A percentile compares a stretch with the other conserved stretches of the same genome.
Evolutionary conservation across 2,113 vertebrate species (phyloP).

Genomic region (Micronisus gabar): DNA sequence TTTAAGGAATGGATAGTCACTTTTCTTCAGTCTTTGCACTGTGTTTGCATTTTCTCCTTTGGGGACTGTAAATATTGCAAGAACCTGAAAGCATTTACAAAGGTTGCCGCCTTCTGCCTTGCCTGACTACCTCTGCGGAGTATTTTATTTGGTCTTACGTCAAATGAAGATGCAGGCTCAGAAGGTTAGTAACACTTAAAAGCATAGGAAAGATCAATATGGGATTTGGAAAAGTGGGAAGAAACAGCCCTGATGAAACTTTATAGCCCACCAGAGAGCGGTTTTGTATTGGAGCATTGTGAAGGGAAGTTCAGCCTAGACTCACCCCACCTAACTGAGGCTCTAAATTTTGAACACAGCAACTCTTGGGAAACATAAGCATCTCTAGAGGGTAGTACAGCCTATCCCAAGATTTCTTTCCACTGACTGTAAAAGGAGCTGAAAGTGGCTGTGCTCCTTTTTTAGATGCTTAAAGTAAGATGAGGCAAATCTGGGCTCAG

Average conservation of each 20-base stretch:
- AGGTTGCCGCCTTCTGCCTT: neutral
- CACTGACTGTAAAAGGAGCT: neutral
- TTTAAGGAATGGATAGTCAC: neutral
- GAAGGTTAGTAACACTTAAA: slow-evolving; percentile 43
- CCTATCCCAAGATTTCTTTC: neutral
- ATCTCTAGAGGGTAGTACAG: slow-evolving; percentile 9
- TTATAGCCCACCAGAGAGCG: neutral
- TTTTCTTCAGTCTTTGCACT: neutral
- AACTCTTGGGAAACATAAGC: slow-evolving; percentile 26
- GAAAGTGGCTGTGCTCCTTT: neutral
- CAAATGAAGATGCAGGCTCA: slow-evolving; percentile 23
- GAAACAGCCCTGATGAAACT: slow-evolving; percentile 11
- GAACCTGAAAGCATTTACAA: neutral
- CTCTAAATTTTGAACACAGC: slow-evolving; percentile 33
- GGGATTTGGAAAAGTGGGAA: slow-evolving; percentile 40
- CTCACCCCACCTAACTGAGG: neutral
- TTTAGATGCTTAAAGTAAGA: neutral
- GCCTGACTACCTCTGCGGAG: neutral
- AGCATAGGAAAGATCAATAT: slow-evolving; percentile 10
- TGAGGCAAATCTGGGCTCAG: neutral
- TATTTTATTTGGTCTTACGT: slow-evolving; percentile 14
- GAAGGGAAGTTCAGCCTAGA: neutral
- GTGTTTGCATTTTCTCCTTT: neutral
- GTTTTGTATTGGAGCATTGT: neutral
- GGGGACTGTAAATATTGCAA: neutral